Percentiles rank a stretch among this genome's conserved stretches.
phyloP scores from a whole-genome alignment of 2,888 invertebrate species.

The Baronia brevicornis region DNA sequence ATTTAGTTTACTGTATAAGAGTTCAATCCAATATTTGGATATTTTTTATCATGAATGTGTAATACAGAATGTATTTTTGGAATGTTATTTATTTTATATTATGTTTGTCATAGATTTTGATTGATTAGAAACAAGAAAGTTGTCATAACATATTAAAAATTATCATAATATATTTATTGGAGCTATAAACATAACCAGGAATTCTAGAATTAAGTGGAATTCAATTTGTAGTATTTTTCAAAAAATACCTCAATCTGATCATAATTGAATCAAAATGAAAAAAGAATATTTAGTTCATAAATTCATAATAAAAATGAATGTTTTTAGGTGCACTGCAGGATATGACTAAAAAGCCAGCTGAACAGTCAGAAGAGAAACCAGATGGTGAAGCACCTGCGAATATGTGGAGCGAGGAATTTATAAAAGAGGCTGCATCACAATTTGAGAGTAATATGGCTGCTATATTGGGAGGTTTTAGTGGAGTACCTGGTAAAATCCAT shows the following conservation, averaged over 20 bases:
- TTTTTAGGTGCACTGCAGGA: slow-evolving; percentile 77
- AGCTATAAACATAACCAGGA: too few species aligned
- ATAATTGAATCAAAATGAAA: slow-evolving; percentile 19
- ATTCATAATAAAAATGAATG: slow-evolving; percentile 1
- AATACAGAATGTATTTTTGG: too few species aligned
- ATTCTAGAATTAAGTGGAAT: too few species aligned
- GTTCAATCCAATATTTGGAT: too few species aligned
- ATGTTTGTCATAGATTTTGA: too few species aligned
- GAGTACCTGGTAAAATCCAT: slow-evolving; percentile 62
- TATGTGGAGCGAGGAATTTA: slow-evolving; percentile 83
- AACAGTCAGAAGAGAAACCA: slow-evolving; percentile 25
- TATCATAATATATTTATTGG: too few species aligned
- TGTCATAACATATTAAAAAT: too few species aligned
- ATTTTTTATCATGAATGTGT: too few species aligned
- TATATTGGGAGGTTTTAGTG: slow-evolving; percentile 64
- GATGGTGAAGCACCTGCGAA: slow-evolving; percentile 50
- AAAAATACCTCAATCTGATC: background rate
- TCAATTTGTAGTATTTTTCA: too few species aligned
- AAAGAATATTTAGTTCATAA: slow-evolving; percentile 14
- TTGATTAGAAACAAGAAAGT: too few species aligned
- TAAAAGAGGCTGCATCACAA: slow-evolving; percentile 81
- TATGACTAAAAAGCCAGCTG: slow-evolving; percentile 53
- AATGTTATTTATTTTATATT: too few species aligned
- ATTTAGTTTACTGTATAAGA: too few species aligned
- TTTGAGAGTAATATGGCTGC: slow-evolving; percentile 81